Base-by-base conservation (phyloP, 2,888 invertebrate species). In the Acrocera orbiculus region DNA sequence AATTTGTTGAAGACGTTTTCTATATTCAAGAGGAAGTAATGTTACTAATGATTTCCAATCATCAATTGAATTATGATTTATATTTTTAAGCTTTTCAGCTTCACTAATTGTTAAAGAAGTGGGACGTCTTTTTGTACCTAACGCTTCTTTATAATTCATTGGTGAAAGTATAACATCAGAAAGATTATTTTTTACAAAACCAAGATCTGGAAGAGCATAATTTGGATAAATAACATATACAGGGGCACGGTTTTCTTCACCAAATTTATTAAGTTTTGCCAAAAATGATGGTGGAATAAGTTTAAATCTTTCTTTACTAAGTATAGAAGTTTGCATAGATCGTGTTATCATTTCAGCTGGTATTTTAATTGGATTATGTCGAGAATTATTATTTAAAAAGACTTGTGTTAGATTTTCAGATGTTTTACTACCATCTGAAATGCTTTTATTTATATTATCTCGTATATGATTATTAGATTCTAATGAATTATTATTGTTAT, bases 31-130 rank as follows among this genome's bases (percentile, higher is more conserved):
- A 4, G 93, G 93, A 41, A 93, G 61, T 30, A 93, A 66, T 44
- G 90, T 78, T 47, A 82, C 85, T 32, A 93, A 63, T 0, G 89
- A 90, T 48, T 87, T 85, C 92, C 92, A 93, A 57, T 93, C 93
- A 52, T 76, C 73, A 7, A 93, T 77, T 52, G 90, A 89, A 26
- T 73, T 69, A 41, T 85, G 74, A 34, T 83, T 82, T 56, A 78
- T 76, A 50, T 76, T 76, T 51, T 76, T 76, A 24, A 89, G 58
- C 40, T 75, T 69, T 58, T 87, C 87, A 32, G 85, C 68, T 51
- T 89, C 86, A 47, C 76, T 79, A 50, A 20, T 33, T 9, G 81
- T 82, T 50, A 81, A 76, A 1, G 83, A 83, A 41, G 75, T 61
- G 2, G 83, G 83, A 40, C 76, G 61, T 47, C 69, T 64, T 27